These are phyloP conservation scores for Formica exsecta DNA, from an alignment of 1,140 invertebrate genomes.

Conservation along the genomic window DNA sequence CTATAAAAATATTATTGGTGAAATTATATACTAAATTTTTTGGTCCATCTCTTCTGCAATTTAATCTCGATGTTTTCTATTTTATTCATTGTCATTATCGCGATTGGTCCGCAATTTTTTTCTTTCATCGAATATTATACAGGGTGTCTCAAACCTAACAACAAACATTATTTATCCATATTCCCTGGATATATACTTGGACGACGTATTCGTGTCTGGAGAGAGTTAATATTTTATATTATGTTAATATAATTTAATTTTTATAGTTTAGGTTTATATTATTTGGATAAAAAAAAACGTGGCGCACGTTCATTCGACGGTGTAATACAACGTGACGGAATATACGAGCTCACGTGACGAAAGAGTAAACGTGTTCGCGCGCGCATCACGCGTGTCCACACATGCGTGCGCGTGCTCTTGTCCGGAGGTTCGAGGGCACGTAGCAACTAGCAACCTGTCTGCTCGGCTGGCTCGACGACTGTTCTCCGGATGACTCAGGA, in stretches of 20 bases:
- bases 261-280: background rate
- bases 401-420: background rate
- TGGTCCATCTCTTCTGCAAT: background rate
- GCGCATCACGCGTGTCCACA: slow-evolving; percentile 35
- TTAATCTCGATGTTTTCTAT: background rate
- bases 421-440: slow-evolving; percentile 73
- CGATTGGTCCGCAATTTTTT: background rate
- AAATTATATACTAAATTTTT: background rate
- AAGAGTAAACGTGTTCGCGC: background rate
- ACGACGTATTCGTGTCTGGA: too few species aligned
- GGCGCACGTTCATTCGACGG: background rate
- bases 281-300: background rate
- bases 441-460: slow-evolving; percentile 84
- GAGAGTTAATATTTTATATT: background rate
- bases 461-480: slow-evolving; percentile 46
- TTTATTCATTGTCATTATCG: background rate
- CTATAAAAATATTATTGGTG: slow-evolving; percentile 6
- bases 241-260: background rate
- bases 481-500: slow-evolving; percentile 78
- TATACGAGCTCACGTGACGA: slow-evolving; percentile 38
- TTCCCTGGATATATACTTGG: too few species aligned
- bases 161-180: too few species aligned
- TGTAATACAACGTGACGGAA: slow-evolving; percentile 27
- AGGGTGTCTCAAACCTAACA: too few species aligned
- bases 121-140: background rate